Conservation (phyloP, 1,140 invertebrate species). For the Ruditapes philippinarum region DNA sequence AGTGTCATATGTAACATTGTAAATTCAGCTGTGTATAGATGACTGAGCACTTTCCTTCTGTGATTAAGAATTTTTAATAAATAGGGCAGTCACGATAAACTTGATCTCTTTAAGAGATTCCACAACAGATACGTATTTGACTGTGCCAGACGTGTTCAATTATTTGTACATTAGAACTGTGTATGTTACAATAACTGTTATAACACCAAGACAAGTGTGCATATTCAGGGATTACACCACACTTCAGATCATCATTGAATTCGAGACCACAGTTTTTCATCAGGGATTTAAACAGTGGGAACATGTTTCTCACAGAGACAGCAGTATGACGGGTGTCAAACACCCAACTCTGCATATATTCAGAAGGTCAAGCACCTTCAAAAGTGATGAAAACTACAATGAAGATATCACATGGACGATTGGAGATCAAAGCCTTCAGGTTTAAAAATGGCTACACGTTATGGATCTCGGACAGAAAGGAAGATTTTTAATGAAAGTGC, state of each 20-base stretch:
- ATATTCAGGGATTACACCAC: conserved; percentile 57
- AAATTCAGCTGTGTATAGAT: conserved; percentile 54
- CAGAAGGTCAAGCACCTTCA: not conserved
- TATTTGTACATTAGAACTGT: conserved; percentile 65
- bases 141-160: conserved; percentile 49
- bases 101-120: conserved; percentile 11
- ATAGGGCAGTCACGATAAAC: not conserved
- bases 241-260: conserved; percentile 25
- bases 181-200: not conserved
- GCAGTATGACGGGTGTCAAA: conserved; percentile 28
- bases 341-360: not conserved
- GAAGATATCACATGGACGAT: not conserved
- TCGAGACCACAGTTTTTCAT: conserved; percentile 21
- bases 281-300: conserved; percentile 44
- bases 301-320: not conserved
- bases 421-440: not conserved
- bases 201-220: not conserved
- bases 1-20: not conserved
- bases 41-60: conserved; percentile 18
- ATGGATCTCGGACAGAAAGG: not conserved
- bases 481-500: conserved; percentile 8
- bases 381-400: conserved; percentile 13
- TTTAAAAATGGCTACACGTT: not conserved
- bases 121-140: not conserved
- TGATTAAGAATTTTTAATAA: not conserved